Evolutionary conservation across 1,140 invertebrate species (phyloP), one percentile per base, ranked within the genome.

Genomic region (Lordiphosa collinella): DNA sequence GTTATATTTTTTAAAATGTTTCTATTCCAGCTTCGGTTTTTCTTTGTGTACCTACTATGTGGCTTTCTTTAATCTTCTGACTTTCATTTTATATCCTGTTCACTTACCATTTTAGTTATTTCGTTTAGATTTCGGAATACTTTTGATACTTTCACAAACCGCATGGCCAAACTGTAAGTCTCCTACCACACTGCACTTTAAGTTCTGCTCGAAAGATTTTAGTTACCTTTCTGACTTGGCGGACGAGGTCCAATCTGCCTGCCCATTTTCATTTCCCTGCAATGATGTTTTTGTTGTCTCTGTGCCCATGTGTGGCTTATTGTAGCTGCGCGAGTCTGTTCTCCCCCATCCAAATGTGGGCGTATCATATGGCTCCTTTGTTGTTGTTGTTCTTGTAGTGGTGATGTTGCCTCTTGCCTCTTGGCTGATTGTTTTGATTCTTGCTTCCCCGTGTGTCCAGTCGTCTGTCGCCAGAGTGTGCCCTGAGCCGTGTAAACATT

Each of bases 181-280:
- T 44, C 22, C 29, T 29, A 9, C 14, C 9, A 46, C 25, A 14
- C 4, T 10, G 18, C 9, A 7, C n/a, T 18, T 53, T 53, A 60
- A 69, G 78, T 82, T 82, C 78, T 84, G 78, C 78, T 84, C 78
- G 78, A 82, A 78, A 84, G 78, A 84, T 65, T 82, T 82, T 78
- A 71, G 78, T 70, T 82, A 65, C 78, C 78, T 78, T 74, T 64
- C 52, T 35, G 51, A 18, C 44, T 40, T 47, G 48, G 59, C 18
- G 48, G 35, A 43, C 38, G 12, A 38, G 35, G 48, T 60, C 56
- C 52, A 50, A 14, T 29, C 37, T 63, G 18, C 50, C 18, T 13
- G 10, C 36, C 31, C 36, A 44, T 44, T 38, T 25, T 36, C 14
- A 12, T 6, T 11, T 5, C 4, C 3, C 8, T 5, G 12, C 9